These are phyloP conservation scores for Dorcus hopei DNA, from an alignment of 2,888 invertebrate genomes.

Conservation along the genomic window DNA sequence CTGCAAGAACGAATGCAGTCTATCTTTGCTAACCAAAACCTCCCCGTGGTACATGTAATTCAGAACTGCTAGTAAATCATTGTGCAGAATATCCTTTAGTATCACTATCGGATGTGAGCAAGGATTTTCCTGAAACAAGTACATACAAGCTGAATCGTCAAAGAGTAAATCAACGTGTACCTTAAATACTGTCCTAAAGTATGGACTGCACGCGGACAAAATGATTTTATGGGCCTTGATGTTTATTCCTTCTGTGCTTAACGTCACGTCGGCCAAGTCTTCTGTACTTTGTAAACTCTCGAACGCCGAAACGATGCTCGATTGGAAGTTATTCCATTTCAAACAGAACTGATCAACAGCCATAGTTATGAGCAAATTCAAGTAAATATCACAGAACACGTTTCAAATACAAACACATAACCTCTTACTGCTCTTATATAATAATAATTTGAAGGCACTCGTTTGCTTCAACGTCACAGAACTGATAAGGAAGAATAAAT, in stretches of 20 bases:
- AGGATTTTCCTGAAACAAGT: slow-evolving; percentile 61
- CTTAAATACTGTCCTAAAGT: slow-evolving; percentile 72
- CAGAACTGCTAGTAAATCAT: slow-evolving; percentile 84
- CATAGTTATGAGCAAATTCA: slow-evolving; percentile 23
- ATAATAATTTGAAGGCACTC: too few relatives aligned
- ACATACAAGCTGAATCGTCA: neutral
- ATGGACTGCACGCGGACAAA: slow-evolving; percentile 71
- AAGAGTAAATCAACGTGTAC: slow-evolving; percentile 41
- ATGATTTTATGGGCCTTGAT: slow-evolving; percentile 74
- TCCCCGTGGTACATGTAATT: slow-evolving; percentile 93
- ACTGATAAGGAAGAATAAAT: too few relatives aligned
- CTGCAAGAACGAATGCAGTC: slow-evolving; percentile 78
- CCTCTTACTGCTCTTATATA: neutral
- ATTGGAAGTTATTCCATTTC: slow-evolving; percentile 73
- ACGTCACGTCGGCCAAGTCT: slow-evolving; percentile 69
- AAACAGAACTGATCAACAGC: slow-evolving; percentile 65
- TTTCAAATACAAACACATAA: slow-evolving; percentile 1
- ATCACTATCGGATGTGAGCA: slow-evolving; percentile 73
- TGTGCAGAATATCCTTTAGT: slow-evolving; percentile 84
- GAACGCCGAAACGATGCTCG: slow-evolving; percentile 66
- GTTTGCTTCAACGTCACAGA: too few relatives aligned
- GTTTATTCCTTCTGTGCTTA: slow-evolving; percentile 69
- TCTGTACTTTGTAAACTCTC: slow-evolving; percentile 67
- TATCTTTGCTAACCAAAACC: slow-evolving; percentile 86
- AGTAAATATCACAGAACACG: slow-evolving; percentile 9